Evolutionary conservation across 2,888 invertebrate genomes (phyloP).

Genomic region (Uropetala carovei): DNA sequence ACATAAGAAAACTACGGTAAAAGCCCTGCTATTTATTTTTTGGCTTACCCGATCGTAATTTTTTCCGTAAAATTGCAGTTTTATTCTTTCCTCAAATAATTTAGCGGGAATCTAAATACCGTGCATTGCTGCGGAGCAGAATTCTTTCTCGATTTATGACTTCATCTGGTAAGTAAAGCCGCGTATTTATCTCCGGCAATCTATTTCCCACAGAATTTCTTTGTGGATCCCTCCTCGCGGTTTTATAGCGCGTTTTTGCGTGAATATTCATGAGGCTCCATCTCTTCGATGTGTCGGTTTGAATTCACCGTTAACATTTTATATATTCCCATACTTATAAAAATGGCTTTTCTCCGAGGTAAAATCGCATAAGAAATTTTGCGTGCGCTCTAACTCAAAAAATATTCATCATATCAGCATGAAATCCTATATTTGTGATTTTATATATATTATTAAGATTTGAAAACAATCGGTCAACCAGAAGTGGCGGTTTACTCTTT

Average conservation of each 20-base stretch:
- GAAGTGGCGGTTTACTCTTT: too few relatives aligned
- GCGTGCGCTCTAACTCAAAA: too few relatives aligned
- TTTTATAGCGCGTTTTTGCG: neutral
- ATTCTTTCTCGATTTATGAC: neutral
- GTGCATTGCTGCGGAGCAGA: neutral
- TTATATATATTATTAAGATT: too few relatives aligned
- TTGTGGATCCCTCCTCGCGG: neutral
- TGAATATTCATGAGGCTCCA: neutral
- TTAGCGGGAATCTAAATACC: neutral
- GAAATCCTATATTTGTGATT: too few relatives aligned
- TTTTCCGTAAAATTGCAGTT: too few relatives aligned
- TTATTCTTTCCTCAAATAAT: neutral
- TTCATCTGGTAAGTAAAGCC: neutral
- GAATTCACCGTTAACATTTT: neutral
- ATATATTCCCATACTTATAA: neutral
- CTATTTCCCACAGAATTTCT: neutral
- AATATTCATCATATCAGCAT: too few relatives aligned
- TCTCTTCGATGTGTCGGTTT: neutral
- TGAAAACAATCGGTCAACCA: too few relatives aligned
- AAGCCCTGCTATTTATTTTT: too few relatives aligned
- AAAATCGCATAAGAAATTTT: neutral
- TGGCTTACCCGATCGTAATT: too few relatives aligned
- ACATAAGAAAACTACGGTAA: too few relatives aligned
- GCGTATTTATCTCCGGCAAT: neutral
- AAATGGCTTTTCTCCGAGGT: neutral